A percentile compares a stretch with the other conserved stretches of the same genome.
These are phyloP conservation scores for Tupiocoris notatus DNA, from an alignment of 2,888 invertebrate genomes.

Conservation along the genomic window DNA sequence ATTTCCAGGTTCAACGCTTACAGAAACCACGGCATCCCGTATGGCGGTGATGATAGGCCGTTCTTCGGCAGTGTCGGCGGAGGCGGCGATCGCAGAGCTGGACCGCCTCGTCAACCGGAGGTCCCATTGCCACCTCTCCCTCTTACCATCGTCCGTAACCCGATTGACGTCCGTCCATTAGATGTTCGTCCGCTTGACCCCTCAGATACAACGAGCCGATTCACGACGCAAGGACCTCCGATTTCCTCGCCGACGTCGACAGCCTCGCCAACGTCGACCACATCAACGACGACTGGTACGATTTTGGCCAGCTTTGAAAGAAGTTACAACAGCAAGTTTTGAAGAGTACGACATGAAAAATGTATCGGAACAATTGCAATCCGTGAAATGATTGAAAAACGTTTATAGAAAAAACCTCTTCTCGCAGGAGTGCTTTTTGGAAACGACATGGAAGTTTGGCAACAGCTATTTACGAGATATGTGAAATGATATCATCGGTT, in stretches of 20 bases:
- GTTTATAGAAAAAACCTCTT: no score
- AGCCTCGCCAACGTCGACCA: constrained; percentile 28
- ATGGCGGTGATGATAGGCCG: constrained; percentile 16
- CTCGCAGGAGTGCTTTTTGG: no score
- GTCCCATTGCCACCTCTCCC: constrained; percentile 38
- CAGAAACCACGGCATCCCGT: constrained; percentile 26
- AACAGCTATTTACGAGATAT: no score
- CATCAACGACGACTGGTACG: constrained; percentile 19
- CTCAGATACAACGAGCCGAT: neutral
- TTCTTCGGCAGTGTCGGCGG: neutral
- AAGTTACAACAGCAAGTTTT: constrained; percentile 34
- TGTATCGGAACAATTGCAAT: no score
- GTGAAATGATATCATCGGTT: no score
- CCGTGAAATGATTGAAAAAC: no score
- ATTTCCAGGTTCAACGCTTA: constrained; percentile 7
- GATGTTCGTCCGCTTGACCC: constrained; percentile 29
- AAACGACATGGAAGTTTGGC: no score
- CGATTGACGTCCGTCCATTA: constrained; percentile 44
- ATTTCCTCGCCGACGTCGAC: constrained; percentile 37
- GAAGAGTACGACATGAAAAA: no score
- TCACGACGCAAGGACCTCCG: constrained; percentile 45
- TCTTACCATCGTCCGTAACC: constrained; percentile 36
- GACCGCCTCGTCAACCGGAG: constrained; percentile 18
- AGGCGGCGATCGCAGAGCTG: neutral
- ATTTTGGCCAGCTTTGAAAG: constrained; percentile 39